Base-by-base conservation (phyloP, 2,113 vertebrate genomes). In the Brachirus orientalis region DNA sequence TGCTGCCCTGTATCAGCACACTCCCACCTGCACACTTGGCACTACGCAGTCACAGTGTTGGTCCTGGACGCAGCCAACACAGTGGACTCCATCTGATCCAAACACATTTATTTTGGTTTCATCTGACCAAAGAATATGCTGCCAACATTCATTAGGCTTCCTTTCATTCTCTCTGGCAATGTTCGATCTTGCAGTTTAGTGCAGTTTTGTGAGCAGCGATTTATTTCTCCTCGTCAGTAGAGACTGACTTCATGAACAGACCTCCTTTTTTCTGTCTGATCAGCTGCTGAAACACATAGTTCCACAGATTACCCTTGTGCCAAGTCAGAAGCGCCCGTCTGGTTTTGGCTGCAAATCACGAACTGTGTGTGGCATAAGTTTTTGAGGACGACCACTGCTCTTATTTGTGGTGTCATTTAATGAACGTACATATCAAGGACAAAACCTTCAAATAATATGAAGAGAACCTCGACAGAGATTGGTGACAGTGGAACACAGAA, bases 21-120 rank as follows among this genome's bases (percentile, higher is more conserved):
- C 28, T n/a, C 51, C 33, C 33, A 6, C 33, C 16, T 17, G 8
- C 33, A 54, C 51, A 2, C 16, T 17, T 28, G 22, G 50, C 50
- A 33, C 50, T 28, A 18, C 6, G 14, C n/a, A 36, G 14, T 13
- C 22, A 14, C 12, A 10, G n/a, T 48, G 17, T 19, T 18, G n/a
- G 9, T 18, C n/a, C 9, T 9, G 17, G 14, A 1, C 40, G 4
- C 10, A 14, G 16, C 51, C 16, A 17, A 36, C 16, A 36, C 10
- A 16, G 12, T 54, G 51, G 51, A 36, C 51, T 17, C 51, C 33
- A 54, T 54, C 51, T 36, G 51, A 54, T 54, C 53, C n/a, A 56
- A 56, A 38, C 53, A 56, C 16, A 40, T 54, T 54, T 54, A 36
- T 19, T 54, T 54, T 54, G 52, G 33, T 54, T 54, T 54, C 52